phyloP scores from a whole-genome alignment of 2,113 vertebrate species.

The Cephalophus harveyi region DNA sequence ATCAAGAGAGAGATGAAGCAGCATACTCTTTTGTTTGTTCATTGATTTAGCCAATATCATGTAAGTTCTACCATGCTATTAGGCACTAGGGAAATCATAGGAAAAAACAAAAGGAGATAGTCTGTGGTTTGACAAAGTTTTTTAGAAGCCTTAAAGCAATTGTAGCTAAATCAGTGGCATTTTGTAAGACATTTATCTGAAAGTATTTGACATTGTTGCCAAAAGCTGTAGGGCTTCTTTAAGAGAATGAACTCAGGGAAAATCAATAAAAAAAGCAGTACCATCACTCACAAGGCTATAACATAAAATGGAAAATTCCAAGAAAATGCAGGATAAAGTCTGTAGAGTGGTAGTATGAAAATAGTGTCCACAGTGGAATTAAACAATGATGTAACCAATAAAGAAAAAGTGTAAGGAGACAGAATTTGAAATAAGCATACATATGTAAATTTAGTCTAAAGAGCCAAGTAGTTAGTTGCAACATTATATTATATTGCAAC shows the following conservation, averaged over 20 bases:
- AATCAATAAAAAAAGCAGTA: neutral
- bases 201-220: neutral
- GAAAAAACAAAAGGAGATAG: neutral
- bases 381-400: neutral
- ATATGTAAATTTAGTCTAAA: neutral
- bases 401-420: neutral
- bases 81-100: neutral
- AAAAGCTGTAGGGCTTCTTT: neutral
- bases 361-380: conserved; percentile 4
- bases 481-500: neutral
- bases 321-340: neutral
- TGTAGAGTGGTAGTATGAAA: neutral
- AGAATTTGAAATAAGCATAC: neutral
- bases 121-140: neutral
- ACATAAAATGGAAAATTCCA: neutral
- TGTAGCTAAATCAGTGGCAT: neutral
- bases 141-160: neutral
- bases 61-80: neutral
- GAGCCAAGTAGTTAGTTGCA: neutral
- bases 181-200: neutral
- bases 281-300: neutral
- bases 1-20: neutral
- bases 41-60: neutral
- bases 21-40: neutral
- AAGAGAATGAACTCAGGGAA: neutral